A percentile compares a stretch with the other conserved stretches of the same genome.
Evolutionary conservation across 2,113 vertebrate genomes (phyloP).

Genomic region (Myrmecophaga tridactyla): DNA sequence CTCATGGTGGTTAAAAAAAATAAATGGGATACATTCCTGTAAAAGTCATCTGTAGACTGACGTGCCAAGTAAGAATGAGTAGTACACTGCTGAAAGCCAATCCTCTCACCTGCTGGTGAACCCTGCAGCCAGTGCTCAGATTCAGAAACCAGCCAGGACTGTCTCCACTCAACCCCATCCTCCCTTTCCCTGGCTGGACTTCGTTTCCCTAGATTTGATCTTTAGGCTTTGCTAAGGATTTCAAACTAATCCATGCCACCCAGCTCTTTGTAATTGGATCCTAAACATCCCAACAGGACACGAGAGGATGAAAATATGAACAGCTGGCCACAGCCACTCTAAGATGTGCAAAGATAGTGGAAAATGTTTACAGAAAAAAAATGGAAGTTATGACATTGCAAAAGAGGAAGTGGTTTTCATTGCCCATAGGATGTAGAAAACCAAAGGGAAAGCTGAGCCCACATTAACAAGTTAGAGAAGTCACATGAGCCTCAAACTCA

Average conservation of each 20-base stretch:
- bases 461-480: not conserved
- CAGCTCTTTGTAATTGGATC: not conserved
- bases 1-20: not conserved
- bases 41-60: not conserved
- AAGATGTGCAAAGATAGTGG: not conserved
- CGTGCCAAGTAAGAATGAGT: too few relatives aligned
- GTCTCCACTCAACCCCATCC: too few relatives aligned
- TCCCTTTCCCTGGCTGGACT: not conserved
- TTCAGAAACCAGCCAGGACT: not conserved
- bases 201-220: not conserved
- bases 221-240: too few relatives aligned
- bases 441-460: not conserved
- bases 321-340: not conserved
- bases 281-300: not conserved
- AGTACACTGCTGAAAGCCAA: rapidly evolving
- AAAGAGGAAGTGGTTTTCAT: not conserved
- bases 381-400: too few relatives aligned
- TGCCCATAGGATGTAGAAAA: not conserved
- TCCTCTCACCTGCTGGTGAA: too few relatives aligned
- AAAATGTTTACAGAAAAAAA: not conserved
- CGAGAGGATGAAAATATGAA: not conserved
- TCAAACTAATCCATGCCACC: too few relatives aligned
- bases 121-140: not conserved
- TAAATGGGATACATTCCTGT: not conserved
- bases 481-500: not conserved